phyloP scores from a whole-genome alignment of 2,797 vertebrate species.

The Thripadectes ignobilis region DNA sequence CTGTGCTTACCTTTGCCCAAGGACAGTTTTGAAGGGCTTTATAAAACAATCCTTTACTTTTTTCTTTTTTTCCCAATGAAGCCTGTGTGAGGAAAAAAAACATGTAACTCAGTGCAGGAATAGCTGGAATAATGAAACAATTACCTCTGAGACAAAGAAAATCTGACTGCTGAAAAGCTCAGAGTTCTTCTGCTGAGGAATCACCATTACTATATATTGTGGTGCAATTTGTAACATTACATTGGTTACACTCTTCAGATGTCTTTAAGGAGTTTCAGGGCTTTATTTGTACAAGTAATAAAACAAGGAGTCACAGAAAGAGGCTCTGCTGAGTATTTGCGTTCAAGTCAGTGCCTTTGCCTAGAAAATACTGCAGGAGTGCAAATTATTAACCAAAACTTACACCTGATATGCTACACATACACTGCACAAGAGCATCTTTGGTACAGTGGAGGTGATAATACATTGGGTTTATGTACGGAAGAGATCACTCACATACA shows the following conservation, averaged over 20 bases:
- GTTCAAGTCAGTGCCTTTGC: background rate
- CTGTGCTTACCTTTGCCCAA: constrained; percentile 89
- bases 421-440: background rate
- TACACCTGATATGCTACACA: background rate
- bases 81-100: constrained; percentile 72
- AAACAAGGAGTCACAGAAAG: background rate
- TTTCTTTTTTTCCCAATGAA: constrained; percentile 85
- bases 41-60: constrained; percentile 91
- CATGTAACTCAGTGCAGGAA: background rate
- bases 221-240: background rate
- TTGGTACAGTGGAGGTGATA: background rate
- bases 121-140: background rate
- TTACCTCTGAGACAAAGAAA: background rate
- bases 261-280: background rate
- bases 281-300: background rate
- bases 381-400: background rate
- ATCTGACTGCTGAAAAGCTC: background rate
- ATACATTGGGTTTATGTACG: background rate
- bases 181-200: background rate
- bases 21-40: constrained; percentile 94
- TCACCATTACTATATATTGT: background rate
- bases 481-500: background rate
- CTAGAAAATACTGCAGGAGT: background rate
- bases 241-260: background rate
- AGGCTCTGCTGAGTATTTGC: background rate